Conservation (phyloP, 2,888 invertebrate genomes). For the Sclerodermus sp. region DNA sequence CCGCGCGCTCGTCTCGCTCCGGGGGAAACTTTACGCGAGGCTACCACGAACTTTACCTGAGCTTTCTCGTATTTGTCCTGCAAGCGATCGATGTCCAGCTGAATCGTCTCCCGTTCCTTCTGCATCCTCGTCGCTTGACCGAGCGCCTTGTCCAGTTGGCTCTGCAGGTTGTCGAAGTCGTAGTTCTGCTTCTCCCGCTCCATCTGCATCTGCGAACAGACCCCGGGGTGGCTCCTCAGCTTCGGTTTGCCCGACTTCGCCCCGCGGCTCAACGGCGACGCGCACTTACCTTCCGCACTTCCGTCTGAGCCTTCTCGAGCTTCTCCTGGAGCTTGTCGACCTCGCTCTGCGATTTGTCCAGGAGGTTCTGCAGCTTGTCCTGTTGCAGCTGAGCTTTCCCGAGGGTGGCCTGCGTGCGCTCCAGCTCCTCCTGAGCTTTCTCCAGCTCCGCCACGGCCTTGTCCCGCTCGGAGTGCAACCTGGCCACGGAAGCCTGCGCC, state of each 20-base stretch:
- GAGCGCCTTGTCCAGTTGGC: conserved; percentile 87
- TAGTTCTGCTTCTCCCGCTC: conserved; percentile 89
- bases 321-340: conserved; percentile 88
- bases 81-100: conserved; percentile 81
- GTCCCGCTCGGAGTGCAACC: conserved; percentile 86
- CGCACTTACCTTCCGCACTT: conserved; percentile 80
- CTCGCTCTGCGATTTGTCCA: conserved; percentile 89
- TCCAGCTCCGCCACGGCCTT: conserved; percentile 82
- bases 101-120: conserved; percentile 85
- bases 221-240: no score
- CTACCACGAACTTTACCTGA: conserved; percentile 67
- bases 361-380: conserved; percentile 84
- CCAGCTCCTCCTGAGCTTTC: conserved; percentile 84
- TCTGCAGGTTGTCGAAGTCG: conserved; percentile 88
- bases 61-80: conserved; percentile 88
- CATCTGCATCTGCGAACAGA: conserved; percentile 71
- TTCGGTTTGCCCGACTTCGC: no score
- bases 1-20: no score
- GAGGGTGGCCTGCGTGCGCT: conserved; percentile 84
- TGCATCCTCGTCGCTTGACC: conserved; percentile 85
- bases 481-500: conserved; percentile 78
- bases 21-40: no score
- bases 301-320: conserved; percentile 78
- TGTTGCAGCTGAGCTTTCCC: conserved; percentile 90
- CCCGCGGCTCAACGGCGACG: no score